Conservation (phyloP, 2,113 vertebrate species). For the Ciconia boyciana region DNA sequence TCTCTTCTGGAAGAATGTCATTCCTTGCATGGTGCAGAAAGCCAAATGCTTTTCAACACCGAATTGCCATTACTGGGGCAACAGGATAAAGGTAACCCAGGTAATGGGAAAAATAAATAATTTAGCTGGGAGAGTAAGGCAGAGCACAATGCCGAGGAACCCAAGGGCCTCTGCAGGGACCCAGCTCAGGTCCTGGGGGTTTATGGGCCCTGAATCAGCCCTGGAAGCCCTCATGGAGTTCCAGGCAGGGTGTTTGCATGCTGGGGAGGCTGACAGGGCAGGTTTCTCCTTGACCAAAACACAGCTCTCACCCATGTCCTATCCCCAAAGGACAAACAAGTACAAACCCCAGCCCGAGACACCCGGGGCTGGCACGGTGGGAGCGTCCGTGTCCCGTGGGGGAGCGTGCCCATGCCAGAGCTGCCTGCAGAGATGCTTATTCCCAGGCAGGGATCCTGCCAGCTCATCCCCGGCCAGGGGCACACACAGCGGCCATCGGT, state of each 20-base stretch:
- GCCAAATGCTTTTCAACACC: background rate
- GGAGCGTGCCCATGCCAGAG: background rate
- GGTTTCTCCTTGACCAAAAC: background rate
- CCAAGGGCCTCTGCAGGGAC: background rate
- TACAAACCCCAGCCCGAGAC: background rate
- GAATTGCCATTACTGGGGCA: background rate
- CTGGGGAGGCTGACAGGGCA: background rate
- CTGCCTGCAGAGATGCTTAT: background rate
- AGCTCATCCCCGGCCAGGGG: background rate
- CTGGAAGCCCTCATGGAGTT: background rate
- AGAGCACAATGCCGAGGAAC: accelerated
- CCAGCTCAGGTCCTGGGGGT: background rate
- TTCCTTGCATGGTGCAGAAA: accelerated
- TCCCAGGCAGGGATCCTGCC: background rate
- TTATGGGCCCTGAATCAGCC: background rate
- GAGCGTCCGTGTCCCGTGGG: accelerated
- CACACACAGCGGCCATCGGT: accelerated
- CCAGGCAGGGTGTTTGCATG: background rate
- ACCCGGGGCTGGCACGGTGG: accelerated
- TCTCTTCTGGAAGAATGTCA: background rate
- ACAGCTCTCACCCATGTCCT: background rate
- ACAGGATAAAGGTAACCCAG: background rate
- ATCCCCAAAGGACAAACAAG: too few relatives aligned
- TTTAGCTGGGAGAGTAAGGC: background rate
- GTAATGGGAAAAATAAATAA: too few relatives aligned